phyloP scores from a whole-genome alignment of 1,140 invertebrate species.

The Drosophila nigrodunni region DNA sequence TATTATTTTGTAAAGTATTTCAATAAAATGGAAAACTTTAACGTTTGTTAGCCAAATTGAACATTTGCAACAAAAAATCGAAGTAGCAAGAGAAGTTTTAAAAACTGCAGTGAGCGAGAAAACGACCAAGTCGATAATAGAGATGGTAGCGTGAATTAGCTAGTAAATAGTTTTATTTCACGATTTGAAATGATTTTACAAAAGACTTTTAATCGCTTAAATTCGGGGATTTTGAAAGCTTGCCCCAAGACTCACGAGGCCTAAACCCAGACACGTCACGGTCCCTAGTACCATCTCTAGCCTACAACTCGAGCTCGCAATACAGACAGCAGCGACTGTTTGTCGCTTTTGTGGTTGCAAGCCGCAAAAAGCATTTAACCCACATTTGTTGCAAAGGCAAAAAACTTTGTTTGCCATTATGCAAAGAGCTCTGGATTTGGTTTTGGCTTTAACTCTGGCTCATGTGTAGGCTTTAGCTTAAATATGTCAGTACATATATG shows the following conservation, averaged over 20 bases:
- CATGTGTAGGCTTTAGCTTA: conserved; percentile 45
- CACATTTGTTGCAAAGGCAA: conserved; percentile 63
- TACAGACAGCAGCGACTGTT: conserved; percentile 24
- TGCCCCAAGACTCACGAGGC: too few relatives aligned
- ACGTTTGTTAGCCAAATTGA: conserved; percentile 51
- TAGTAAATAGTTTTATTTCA: too few relatives aligned
- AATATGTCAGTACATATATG: too few relatives aligned
- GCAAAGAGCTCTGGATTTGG: conserved; percentile 53
- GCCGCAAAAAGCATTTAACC: conserved; percentile 80
- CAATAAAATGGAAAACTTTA: conserved; percentile 74
- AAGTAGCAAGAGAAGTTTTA: conserved; percentile 15
- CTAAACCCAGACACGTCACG: too few relatives aligned
- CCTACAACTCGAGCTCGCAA: conserved; percentile 8
- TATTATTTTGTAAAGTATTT: conserved; percentile 56
- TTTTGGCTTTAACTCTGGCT: conserved; percentile 24
- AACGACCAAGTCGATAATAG: background rate
- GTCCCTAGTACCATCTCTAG: too few relatives aligned
- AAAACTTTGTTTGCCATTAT: conserved; percentile 60
- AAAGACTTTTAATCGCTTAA: too few relatives aligned
- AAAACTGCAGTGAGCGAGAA: conserved; percentile 6
- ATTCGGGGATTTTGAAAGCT: too few relatives aligned
- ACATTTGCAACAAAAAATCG: conserved; percentile 51
- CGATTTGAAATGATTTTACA: too few relatives aligned
- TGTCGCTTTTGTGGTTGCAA: conserved; percentile 51
- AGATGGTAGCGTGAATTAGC: too few relatives aligned